Evolutionary conservation across 37 sponge, comb jelly and placozoan genomes (phyloP).

Genomic region (Haliclona indistincta): DNA sequence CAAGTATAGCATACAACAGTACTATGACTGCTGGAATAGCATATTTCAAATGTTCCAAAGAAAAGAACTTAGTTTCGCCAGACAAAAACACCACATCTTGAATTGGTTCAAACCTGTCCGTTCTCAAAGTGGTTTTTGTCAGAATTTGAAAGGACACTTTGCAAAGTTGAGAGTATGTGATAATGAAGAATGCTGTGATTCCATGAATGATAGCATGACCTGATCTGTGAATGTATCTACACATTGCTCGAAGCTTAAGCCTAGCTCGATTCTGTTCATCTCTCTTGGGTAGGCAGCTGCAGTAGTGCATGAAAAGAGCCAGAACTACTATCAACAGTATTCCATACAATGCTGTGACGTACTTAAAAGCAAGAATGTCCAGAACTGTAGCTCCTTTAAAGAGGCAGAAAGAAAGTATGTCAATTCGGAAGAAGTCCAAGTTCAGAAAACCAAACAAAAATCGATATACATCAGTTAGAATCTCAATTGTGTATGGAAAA

Average conservation of each 20-base stretch:
- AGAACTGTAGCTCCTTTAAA: constrained; percentile 41
- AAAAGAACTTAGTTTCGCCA: constrained; percentile 13
- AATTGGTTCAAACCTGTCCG: neutral
- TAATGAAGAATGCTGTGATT: constrained; percentile 38
- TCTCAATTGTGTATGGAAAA: neutral
- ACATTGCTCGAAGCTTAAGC: neutral
- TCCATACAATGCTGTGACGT: constrained; percentile 33
- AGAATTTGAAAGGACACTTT: constrained; percentile 25
- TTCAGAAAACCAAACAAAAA: constrained; percentile 48
- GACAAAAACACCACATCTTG: constrained; percentile 26
- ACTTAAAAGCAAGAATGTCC: constrained; percentile 37
- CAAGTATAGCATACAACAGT: neutral
- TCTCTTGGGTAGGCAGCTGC: neutral
- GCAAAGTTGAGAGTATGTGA: constrained; percentile 29
- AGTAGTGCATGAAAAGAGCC: constrained; percentile 12
- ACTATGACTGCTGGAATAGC: constrained; percentile 28
- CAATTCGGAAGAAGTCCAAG: constrained; percentile 36
- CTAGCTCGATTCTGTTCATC: neutral
- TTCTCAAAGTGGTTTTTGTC: neutral
- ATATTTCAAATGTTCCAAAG: constrained; percentile 18
- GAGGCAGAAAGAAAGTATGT: constrained; percentile 44
- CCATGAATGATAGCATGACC: constrained; percentile 31
- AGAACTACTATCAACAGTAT: constrained; percentile 10
- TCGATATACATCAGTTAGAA: constrained; percentile 6
- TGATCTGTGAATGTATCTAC: no score